Evolutionary conservation across 2,113 vertebrate genomes (phyloP), one percentile per base, ranked within the genome.

Genomic region (Rhodinocichla rosea): DNA sequence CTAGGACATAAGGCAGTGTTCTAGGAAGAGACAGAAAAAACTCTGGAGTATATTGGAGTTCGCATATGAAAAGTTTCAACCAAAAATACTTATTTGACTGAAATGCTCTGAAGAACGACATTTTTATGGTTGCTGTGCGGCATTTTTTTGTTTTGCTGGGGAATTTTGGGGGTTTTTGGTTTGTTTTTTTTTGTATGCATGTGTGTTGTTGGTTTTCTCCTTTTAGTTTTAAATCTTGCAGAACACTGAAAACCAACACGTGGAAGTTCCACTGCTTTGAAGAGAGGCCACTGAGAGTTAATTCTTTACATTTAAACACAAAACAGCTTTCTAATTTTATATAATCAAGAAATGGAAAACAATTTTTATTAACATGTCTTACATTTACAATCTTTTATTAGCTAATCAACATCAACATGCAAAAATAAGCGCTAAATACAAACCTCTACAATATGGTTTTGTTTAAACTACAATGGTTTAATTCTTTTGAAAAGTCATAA

Each of bases 321-420:
- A 88, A 80, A 83, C 76, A 92, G 59, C 84, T 87, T 94, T 84
- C 33, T 87, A 64, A 28, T 71, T 93, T 95, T 96, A 89, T 93
- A 92, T 83, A 93, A 95, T 89, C 91, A 94, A 98, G 95, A 95
- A 98, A 97, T 95, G 97, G 97, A 98, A 98, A 98, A 97, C 96
- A 80, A 97, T 96, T 96, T 92, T 98, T 97, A 98, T 98, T 97
- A 97, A 97, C 95, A 97, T 95, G 98, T 98, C 97, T 97, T 97
- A 98, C 98, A 98, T 97, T 97, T 98, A 99, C 98, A 99, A 98
- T 98, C 97, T 98, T 97, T 98, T 98, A 98, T 98, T 98, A 98
- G 95, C 98, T 99, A 99, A 99, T 97, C 97, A 98, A 99, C 98
- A 98, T 97, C 98, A 98, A 98, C 98, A 99, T 98, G 99, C 99